Evolutionary conservation across 1,140 invertebrate species (phyloP), one percentile per base, ranked within the genome.

Genomic region (Charaxes varanes): DNA sequence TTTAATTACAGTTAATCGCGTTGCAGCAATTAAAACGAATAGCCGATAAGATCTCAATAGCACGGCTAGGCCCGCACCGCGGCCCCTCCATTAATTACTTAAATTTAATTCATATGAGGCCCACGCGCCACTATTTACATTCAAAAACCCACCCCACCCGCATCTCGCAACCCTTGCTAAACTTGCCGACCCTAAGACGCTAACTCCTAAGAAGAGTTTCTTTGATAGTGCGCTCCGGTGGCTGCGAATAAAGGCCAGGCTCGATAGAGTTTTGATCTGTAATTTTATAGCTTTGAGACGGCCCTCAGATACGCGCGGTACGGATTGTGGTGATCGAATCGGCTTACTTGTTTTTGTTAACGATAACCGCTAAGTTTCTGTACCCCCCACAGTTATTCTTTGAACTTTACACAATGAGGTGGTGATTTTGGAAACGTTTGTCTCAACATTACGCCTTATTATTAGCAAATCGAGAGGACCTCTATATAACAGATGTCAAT

Each of bases 261-360:
- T 76, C 78, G 78, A 83, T 78, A 69, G 69, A 71, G 65, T 72
- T 76, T 62, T 83, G 78, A 83, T 83, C 78, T 83, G 73, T 80
- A 78, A 83, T 83, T 83, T 83, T 83, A 80, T 77, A 76, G 68
- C 73, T 68, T 73, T 77, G 67, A 77, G 53, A 48, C 53, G 54
- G 57, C 57, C 59, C 62, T 52, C 56, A 65, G 62, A 54, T 57
- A 49, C 51, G 40, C 54, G 59, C 43, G 55, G 27, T 30, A 36
- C 52, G 61, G 61, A 69, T 69, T 80, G 70, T 63, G 67, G 65
- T 59, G 56, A 73, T 74, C 57, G 67, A 73, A 61, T 53, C 46
- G 49, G 53, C 53, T 58, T 55, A 49, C 41, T 54, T 54, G 61
- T 68, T 71, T 72, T 72, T 70, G 63, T 70, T 31, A 40, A 47